Conservation (phyloP, 2,797 vertebrate species). For the Emydoidea blandingii region DNA sequence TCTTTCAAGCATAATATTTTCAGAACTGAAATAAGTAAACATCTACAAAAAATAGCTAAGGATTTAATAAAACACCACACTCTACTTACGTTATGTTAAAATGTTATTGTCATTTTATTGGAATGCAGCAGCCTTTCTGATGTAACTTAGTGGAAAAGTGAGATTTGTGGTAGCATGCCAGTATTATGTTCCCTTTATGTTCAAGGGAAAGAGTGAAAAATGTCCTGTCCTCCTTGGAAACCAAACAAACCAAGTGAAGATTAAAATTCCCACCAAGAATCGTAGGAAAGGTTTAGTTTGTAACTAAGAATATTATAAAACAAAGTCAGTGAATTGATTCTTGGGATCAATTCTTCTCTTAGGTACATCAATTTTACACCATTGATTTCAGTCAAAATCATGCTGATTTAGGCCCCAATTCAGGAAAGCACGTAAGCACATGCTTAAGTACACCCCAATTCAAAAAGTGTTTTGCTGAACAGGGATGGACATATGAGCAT, state of each 20-base stretch:
- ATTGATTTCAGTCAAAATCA: background rate
- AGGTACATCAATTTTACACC: background rate
- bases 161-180: background rate
- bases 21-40: background rate
- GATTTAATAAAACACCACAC: background rate
- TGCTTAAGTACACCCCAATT: background rate
- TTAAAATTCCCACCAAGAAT: background rate
- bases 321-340: background rate
- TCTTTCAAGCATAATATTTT: background rate
- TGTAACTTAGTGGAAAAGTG: background rate
- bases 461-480: background rate
- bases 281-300: background rate
- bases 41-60: background rate
- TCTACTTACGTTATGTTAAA: background rate
- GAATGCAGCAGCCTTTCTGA: background rate
- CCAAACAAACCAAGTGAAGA: rapidly evolving
- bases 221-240: background rate
- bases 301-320: background rate
- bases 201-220: background rate
- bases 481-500: background rate
- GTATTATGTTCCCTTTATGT: background rate
- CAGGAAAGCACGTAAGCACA: background rate
- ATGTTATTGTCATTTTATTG: background rate
- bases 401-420: background rate
- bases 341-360: background rate